Conservation (phyloP, 2,888 invertebrate genomes). For the Octodonta nipae region DNA sequence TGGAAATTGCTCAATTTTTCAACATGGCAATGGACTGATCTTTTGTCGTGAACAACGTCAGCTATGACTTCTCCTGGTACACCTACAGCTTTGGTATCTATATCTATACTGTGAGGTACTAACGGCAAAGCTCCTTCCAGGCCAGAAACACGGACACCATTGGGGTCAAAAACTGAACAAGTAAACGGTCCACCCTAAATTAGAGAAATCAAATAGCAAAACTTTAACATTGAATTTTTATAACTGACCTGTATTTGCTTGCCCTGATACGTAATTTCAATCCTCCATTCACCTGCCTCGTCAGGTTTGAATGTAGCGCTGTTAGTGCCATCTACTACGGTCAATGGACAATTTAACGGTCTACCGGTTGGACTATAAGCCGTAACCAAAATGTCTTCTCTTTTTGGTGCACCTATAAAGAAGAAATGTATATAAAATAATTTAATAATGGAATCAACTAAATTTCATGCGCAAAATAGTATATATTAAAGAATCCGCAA, state of each 20-base stretch:
- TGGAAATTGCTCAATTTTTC: conserved; percentile 58
- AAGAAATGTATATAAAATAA: too few relatives aligned
- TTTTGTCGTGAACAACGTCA: conserved; percentile 81
- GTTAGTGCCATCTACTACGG: conserved; percentile 76
- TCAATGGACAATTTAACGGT: conserved; percentile 67
- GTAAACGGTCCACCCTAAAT: conserved; percentile 84
- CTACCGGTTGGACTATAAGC: conserved; percentile 84
- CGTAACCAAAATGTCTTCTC: conserved; percentile 80
- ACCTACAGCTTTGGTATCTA: conserved; percentile 58
- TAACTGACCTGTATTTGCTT: conserved; percentile 65
- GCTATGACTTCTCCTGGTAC: conserved; percentile 78
- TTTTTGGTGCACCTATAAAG: conserved; percentile 55
- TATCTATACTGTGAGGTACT: conserved; percentile 73
- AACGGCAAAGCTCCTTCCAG: conserved; percentile 72
- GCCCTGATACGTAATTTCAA: conserved; percentile 89
- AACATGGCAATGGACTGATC: conserved; percentile 69
- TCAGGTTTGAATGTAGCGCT: conserved; percentile 94
- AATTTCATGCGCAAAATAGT: too few relatives aligned
- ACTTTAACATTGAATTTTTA: not conserved
- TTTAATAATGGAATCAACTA: too few relatives aligned
- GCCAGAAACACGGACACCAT: conserved; percentile 71
- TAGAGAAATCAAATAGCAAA: not conserved
- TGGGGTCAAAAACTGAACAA: conserved; percentile 89
- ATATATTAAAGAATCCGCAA: too few relatives aligned
- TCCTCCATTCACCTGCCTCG: conserved; percentile 94